Percentiles rank a stretch among this genome's conserved stretches.
Conservation (phyloP, 2,888 invertebrate genomes). For the Cenopis cana region DNA sequence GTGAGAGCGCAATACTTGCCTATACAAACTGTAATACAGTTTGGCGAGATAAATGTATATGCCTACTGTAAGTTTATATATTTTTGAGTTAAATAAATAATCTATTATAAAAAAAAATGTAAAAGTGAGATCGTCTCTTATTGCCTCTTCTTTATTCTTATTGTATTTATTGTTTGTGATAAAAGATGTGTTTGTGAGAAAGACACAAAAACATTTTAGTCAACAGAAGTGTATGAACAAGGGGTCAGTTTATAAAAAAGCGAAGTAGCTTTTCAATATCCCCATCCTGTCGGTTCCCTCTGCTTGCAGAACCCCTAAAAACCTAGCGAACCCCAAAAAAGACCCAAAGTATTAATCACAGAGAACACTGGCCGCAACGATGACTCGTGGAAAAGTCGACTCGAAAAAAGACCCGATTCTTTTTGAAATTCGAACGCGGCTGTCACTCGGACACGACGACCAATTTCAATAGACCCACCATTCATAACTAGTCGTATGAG, state of each 20-base stretch:
- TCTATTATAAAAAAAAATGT: too few species aligned
- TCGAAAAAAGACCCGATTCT: slow-evolving; percentile 62
- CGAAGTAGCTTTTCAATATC: not conserved
- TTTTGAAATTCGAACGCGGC: slow-evolving; percentile 71
- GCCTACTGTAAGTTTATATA: too few species aligned
- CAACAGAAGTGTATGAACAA: too few species aligned
- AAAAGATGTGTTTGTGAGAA: not conserved
- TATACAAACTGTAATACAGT: too few species aligned
- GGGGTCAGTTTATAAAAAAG: too few species aligned
- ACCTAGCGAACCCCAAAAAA: slow-evolving; percentile 56
- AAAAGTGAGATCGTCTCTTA: too few species aligned
- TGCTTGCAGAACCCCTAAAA: slow-evolving; percentile 47
- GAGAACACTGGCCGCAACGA: slow-evolving; percentile 69
- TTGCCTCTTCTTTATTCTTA: not conserved
- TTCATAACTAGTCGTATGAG: not conserved
- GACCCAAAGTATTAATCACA: slow-evolving; percentile 74
- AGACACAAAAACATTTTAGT: too few species aligned
- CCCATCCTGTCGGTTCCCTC: not conserved
- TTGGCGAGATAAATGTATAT: too few species aligned
- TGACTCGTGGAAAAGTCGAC: slow-evolving; percentile 75
- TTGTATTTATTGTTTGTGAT: too few species aligned
- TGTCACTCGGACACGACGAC: slow-evolving; percentile 62
- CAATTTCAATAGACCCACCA: slow-evolving; percentile 54
- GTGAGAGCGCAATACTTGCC: too few species aligned
- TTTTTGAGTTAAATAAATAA: too few species aligned